Evolutionary conservation across 2,797 vertebrate species (phyloP).

Genomic region (Caiman crocodilus): DNA sequence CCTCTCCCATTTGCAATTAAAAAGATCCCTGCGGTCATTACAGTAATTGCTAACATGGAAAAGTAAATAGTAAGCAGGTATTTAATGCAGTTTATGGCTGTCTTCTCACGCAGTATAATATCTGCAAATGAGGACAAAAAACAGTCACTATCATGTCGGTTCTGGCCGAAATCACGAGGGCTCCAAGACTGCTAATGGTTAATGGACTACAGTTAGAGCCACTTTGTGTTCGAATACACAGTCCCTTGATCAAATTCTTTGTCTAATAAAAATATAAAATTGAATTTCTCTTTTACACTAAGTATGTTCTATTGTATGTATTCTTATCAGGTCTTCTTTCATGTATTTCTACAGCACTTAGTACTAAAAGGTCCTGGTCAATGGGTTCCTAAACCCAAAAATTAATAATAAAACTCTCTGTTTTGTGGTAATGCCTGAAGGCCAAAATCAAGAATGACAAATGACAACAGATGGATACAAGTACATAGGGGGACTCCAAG

Average conservation of each 20-base stretch:
- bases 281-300: neutral
- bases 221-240: rapidly evolving
- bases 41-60: neutral
- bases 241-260: slow-evolving; percentile 9
- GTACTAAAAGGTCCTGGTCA: neutral
- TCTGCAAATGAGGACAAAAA: neutral
- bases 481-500: slow-evolving; percentile 12
- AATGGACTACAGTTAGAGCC: neutral
- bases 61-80: neutral
- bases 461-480: slow-evolving; percentile 68
- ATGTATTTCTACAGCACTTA: neutral
- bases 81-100: neutral
- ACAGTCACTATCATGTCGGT: neutral
- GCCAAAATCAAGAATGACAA: slow-evolving; percentile 67
- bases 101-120: neutral
- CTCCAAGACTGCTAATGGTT: rapidly evolving
- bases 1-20: neutral
- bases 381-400: slow-evolving; percentile 42
- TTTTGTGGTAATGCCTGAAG: slow-evolving; percentile 59
- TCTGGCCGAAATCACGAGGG: neutral
- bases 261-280: slow-evolving; percentile 13
- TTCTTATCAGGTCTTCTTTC: neutral
- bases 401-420: slow-evolving; percentile 61
- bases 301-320: rapidly evolving
- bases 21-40: neutral